Base-by-base conservation (phyloP, 1,140 invertebrate genomes). In the Drosophila punjabiensis region DNA sequence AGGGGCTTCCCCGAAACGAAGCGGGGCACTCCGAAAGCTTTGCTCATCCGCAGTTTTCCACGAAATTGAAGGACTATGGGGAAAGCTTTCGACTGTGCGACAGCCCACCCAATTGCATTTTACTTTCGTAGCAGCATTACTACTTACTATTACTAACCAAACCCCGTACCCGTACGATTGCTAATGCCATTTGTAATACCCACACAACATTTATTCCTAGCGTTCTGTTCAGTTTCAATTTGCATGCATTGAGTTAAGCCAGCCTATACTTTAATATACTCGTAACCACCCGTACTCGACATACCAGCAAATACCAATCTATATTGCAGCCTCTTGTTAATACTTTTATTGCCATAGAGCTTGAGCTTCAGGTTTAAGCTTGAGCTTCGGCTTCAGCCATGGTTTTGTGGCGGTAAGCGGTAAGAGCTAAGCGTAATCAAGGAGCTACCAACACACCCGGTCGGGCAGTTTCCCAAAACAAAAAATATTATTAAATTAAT, bases 221-320 rank as follows among this genome's bases (percentile, higher is more conserved):
- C 81, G 73, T 80, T 84, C 66, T 83, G 85, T 81, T 84, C 73
- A 81, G 85, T 81, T 78, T 88, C 77, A 59, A 88, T 68, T 81
- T 88, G 84, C 84, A 88, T 88, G 84, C 81, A 81, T 81, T 88
- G 64, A 87, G 80, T 82, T 80, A 81, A 74, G 70, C 71, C 71
- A 75, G 77, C 58, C 77, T 67, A 78, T 68, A 76, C 65, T 60
- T 66, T 67, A 53, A 76, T 76, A 79, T 87, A 85, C 81, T 66
- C 73, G 47, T 84, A 58, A 79, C 68, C 58, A 88, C 50, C 74
- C 61, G 82, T 81, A 81, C 56, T 60, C 67, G 47, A 73, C 67
- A 65, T 76, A 79, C 45, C 68, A 82, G 75, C 80, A 62, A 66
- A 65, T 56, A 73, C 50, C 66, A 68, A 75, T 81, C 59, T 89